These are phyloP conservation scores for Tamias sibiricus DNA, from an alignment of 2,113 vertebrate species.

Conservation along the genomic window DNA sequence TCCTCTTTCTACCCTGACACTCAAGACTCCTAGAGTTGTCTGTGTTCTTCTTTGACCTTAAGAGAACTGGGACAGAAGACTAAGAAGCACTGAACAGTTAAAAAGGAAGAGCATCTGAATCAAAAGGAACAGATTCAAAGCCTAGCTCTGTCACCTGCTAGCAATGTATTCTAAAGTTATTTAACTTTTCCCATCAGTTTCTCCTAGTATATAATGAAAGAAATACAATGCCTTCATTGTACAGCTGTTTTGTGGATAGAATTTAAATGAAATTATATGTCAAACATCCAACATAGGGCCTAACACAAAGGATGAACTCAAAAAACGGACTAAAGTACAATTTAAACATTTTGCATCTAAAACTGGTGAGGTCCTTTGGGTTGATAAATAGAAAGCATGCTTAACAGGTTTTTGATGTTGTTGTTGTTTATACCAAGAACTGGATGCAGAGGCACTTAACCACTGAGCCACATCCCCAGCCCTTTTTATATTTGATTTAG, in stretches of 20 bases:
- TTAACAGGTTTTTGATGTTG: neutral
- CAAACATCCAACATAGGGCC: neutral
- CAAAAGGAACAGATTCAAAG: neutral
- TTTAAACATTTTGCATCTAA: conserved; percentile 26
- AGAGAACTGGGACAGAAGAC: neutral
- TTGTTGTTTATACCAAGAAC: no score
- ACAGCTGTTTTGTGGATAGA: neutral
- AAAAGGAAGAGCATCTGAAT: neutral
- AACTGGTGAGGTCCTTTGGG: neutral
- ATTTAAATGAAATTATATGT: neutral
- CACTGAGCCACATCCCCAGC: no score
- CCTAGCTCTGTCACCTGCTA: neutral
- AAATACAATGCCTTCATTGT: neutral
- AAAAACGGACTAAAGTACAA: neutral
- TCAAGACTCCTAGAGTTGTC: neutral
- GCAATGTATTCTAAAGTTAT: neutral
- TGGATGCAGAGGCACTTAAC: no score
- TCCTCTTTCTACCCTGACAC: neutral
- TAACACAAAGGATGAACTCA: neutral
- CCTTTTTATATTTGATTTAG: no score
- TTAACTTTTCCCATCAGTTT: neutral
- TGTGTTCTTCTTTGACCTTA: neutral
- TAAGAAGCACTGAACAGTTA: neutral
- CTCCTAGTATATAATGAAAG: neutral
- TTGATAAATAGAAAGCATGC: neutral